Evolutionary conservation across 2,113 vertebrate species (phyloP).

Genomic region (Hippopotamus amphibius): DNA sequence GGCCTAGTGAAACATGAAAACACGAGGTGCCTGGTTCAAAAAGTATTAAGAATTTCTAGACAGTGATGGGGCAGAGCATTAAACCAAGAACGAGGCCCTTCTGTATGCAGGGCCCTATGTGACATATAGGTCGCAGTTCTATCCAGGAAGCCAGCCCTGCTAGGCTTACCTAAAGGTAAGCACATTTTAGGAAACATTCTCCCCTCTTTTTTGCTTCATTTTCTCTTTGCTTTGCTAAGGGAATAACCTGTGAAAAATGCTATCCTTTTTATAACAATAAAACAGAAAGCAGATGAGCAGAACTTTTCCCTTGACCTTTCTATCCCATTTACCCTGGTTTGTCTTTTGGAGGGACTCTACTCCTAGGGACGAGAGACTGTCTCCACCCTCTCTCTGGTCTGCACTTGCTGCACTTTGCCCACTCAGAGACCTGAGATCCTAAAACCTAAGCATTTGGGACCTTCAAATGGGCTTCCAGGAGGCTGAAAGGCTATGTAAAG

Average conservation of each 20-base stretch:
- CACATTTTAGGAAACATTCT: neutral
- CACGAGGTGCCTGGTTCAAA: neutral
- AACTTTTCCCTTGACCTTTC: neutral
- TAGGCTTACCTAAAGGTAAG: neutral
- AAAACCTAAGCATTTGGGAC: neutral
- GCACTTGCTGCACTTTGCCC: neutral
- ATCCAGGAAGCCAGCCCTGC: neutral
- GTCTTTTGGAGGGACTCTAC: neutral
- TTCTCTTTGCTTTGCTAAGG: neutral
- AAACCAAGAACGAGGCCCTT: neutral
- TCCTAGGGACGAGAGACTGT: neutral
- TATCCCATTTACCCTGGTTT: neutral
- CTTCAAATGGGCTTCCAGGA: neutral
- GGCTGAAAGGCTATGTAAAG: neutral
- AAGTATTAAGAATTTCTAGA: neutral
- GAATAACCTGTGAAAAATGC: neutral
- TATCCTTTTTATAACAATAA: neutral
- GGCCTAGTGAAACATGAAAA: neutral
- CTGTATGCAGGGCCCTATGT: neutral
- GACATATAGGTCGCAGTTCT: accelerated
- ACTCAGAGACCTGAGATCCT: neutral
- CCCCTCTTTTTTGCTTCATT: neutral
- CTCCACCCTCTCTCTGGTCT: neutral
- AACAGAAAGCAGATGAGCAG: neutral
- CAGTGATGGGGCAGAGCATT: neutral